Base-by-base conservation (phyloP, 2,888 invertebrate species). In the Bellardia pandia region DNA sequence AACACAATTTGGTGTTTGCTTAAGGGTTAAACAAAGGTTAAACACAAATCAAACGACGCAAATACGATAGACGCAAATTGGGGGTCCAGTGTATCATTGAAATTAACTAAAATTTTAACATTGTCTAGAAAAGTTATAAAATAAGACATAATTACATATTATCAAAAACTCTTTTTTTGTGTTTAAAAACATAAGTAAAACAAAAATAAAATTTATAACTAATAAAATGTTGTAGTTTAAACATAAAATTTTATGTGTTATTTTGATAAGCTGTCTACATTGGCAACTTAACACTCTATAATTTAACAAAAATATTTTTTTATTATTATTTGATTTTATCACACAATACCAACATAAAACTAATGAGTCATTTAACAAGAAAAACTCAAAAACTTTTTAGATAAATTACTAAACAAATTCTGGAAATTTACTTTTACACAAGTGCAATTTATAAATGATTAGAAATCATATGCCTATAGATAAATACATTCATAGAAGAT, bases 341-440 rank as follows among this genome's bases (percentile, higher is more conserved):
- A 74, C 42, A 60, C 16, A 48, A 58, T 16, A 69, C 42, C 6
- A 13, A 78, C 69, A 48, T n/a, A 71, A 75, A 82, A 68, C 60
- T 68, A 82, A 75, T 60, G 68, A 75, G 14, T 69, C 75, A 82
- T 68, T 82, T 48, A 69, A 45, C 11, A 13, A 48, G 37, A 9
- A 51, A 48, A 75, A 69, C 68, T 60, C 40, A 69, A 53, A 66
- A 42, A 40, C 6, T 56, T 71, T 72, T 76, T n/a, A 74, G 16
- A 78, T 78, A 78, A 84, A 74, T 74, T 72, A 53, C 16, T 53
- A 33, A 60, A 68, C 16, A 74, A 85, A 74, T 62, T 74, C 37
- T 62, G 11, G n/a, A 58, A 78, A 78, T 68, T 78, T 68, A 78
- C 56, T 56, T 53, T 77, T 45, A 16, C 6, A 13, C 4, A n/a